A percentile compares a stretch with the other conserved stretches of the same genome.
These are phyloP conservation scores for Apodemus sylvaticus DNA, from an alignment of 2,113 vertebrate genomes.

Conservation along the genomic window DNA sequence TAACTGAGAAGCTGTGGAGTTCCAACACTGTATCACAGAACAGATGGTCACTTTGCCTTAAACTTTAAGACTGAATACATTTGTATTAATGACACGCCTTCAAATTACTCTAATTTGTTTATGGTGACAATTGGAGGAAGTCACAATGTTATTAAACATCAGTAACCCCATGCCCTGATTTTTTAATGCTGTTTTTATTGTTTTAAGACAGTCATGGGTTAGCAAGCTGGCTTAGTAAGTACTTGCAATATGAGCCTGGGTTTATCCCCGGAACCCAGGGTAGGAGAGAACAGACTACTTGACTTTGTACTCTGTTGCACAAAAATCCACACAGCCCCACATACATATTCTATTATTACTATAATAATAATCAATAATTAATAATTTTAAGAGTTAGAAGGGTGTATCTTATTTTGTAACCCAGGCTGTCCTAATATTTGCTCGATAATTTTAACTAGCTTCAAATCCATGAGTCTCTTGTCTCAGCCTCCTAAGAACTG, in stretches of 20 bases:
- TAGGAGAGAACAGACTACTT: neutral
- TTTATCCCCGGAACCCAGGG: neutral
- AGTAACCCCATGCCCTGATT: neutral
- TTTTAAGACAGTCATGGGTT: neutral
- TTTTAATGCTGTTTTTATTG: neutral
- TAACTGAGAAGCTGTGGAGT: slow-evolving; percentile 40
- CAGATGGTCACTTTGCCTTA: slow-evolving; percentile 52
- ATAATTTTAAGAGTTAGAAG: neutral
- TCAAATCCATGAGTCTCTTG: neutral
- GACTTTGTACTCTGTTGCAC: neutral
- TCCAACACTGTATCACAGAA: neutral
- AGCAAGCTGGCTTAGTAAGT: no score
- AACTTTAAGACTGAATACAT: slow-evolving; percentile 35
- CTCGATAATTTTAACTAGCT: neutral
- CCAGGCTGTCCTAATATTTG: neutral
- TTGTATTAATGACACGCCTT: slow-evolving; percentile 37
- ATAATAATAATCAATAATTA: neutral
- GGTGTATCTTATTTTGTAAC: neutral
- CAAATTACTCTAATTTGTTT: slow-evolving; percentile 49
- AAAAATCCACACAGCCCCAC: neutral
- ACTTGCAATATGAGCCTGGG: neutral
- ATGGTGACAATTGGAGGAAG: slow-evolving; percentile 25
- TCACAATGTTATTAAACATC: neutral
- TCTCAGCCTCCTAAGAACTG: neutral
- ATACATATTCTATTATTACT: neutral